Conservation (phyloP, 2,113 vertebrate genomes). For the Leptosomus discolor region DNA sequence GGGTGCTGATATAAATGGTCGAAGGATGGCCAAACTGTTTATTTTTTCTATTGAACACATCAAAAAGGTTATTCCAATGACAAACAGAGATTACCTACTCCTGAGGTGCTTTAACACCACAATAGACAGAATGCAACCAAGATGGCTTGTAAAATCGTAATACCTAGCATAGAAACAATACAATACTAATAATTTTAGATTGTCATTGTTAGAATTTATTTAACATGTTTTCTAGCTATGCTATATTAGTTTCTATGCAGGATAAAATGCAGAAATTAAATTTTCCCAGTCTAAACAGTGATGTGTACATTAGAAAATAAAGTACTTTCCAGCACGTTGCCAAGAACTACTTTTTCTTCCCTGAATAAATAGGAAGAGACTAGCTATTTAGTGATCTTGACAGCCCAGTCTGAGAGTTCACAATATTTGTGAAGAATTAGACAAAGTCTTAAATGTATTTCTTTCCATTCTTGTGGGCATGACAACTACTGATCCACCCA, state of each 20-base stretch:
- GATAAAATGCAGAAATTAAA: background rate
- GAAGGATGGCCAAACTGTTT: background rate
- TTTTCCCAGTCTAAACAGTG: background rate
- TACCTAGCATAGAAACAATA: background rate
- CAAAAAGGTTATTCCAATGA: background rate
- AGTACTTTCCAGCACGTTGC: background rate
- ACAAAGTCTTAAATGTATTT: background rate
- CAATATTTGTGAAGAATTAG: background rate
- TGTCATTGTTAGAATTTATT: background rate
- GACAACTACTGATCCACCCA: too few species aligned
- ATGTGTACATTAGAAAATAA: background rate
- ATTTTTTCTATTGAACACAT: background rate
- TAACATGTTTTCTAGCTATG: background rate
- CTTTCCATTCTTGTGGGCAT: background rate
- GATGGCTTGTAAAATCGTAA: background rate
- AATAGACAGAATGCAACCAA: background rate
- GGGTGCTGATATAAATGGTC: background rate
- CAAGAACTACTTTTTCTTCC: background rate
- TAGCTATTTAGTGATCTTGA: background rate
- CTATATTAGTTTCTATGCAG: background rate
- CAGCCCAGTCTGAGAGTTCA: background rate
- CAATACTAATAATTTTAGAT: background rate
- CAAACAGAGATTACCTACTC: background rate
- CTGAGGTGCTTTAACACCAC: background rate
- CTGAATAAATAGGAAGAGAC: background rate